These are phyloP conservation scores for Tyrannus savana DNA, from an alignment of 2,113 vertebrate species.

Conservation along the genomic window DNA sequence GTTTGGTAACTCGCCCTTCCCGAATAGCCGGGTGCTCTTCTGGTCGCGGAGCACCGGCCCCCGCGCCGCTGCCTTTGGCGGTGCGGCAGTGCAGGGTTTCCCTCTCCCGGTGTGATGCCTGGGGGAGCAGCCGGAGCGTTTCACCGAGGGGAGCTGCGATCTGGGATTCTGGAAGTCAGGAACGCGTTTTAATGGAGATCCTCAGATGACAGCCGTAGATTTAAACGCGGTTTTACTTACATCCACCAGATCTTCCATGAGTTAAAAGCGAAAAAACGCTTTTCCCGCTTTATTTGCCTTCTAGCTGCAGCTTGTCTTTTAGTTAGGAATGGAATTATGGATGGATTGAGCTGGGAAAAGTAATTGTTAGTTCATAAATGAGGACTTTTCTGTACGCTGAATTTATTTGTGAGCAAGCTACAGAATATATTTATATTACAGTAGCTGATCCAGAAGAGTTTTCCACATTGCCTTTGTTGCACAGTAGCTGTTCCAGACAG, in stretches of 20 bases:
- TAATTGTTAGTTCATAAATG: background rate
- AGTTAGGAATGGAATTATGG: background rate
- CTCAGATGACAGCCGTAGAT: background rate
- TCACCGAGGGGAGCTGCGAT: background rate
- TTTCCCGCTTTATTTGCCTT: background rate
- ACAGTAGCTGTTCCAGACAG: background rate
- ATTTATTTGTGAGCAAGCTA: background rate
- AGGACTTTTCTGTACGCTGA: background rate
- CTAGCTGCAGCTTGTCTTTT: background rate
- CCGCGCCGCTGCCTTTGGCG: background rate
- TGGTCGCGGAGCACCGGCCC: background rate
- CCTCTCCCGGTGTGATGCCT: background rate
- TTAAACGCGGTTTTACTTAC: background rate
- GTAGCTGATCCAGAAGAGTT: background rate
- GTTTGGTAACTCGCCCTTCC: background rate
- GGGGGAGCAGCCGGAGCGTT: background rate
- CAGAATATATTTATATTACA: background rate
- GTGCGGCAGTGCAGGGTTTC: background rate
- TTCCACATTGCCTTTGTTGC: background rate
- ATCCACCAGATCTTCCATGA: background rate
- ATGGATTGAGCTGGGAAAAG: background rate
- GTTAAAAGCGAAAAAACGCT: background rate
- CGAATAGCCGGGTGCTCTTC: background rate
- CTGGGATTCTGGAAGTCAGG: background rate
- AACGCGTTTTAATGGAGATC: background rate